Evolutionary conservation across 1,140 invertebrate genomes (phyloP), one percentile per base, ranked within the genome.

Genomic region (Bursaphelenchus mucronatus): DNA sequence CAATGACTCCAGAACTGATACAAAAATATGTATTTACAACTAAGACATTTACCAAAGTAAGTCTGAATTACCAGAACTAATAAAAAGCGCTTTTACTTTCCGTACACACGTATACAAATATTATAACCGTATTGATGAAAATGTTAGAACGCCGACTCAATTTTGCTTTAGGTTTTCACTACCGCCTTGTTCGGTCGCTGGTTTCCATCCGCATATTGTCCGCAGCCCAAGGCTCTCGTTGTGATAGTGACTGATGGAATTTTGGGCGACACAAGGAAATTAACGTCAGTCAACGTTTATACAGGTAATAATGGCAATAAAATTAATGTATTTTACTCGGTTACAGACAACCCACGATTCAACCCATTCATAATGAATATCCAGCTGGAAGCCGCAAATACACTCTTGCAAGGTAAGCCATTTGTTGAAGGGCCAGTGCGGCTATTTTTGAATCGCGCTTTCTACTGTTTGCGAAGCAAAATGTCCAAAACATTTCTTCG

Each of bases 341-440:
- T 61, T 58, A 44, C 55, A 73, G 71, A 74, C 43, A 57, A 66
- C 40, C 56, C 10, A 54, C 45, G 17, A 46, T 74, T 54, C 46
- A 51, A 15, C 13, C 46, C 40, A 8, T 55, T 54, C 45, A 64
- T 75, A 11, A 44, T 49, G 11, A 73, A 73, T 55, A 69, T 69
- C 13, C 72, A 73, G 62, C 55, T 21, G 15, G 71, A 73, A 39
- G 56, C 67, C n/a, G 56, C 61, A 21, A 73, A 73, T 66, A 64
- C 72, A 39, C 47, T 73, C 10, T 46, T 73, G 61, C 71, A 73
- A 64, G 71, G 71, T 73, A 39, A n/a, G 7, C n/a, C 5, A 30
- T 30, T 30, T 30, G 1, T 30, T 30, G 5, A 3, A 30, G 5
- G 30, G 30, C 30, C 30, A 30, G 30, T 5, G 30, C 1, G 2